phyloP scores from a whole-genome alignment of 2,113 vertebrate genomes.

The Etia nguti region DNA sequence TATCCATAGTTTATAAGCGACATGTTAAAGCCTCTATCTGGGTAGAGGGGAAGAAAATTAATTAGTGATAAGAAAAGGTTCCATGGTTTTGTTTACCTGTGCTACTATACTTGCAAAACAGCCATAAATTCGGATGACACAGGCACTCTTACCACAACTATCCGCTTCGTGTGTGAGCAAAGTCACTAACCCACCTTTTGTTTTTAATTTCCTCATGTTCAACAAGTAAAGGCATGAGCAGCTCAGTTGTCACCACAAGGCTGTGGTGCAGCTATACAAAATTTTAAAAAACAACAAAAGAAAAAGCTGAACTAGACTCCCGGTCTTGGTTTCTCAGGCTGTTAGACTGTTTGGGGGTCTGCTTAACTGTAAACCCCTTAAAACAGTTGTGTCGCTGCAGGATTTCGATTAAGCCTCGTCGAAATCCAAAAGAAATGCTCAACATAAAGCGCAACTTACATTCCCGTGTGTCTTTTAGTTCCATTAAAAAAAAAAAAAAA shows the following conservation, averaged over 20 bases:
- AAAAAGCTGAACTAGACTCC: background rate
- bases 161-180: background rate
- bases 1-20: background rate
- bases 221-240: slow-evolving; percentile 21
- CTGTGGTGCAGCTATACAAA: background rate
- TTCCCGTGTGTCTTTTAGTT: background rate
- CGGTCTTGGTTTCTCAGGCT: background rate
- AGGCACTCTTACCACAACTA: background rate
- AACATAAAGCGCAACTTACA: background rate
- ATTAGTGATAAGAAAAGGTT: background rate
- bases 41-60: background rate
- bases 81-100: background rate
- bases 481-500: background rate
- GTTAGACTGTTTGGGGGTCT: background rate
- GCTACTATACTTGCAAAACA: background rate
- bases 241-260: background rate
- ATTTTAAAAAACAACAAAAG: background rate
- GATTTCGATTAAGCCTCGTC: background rate
- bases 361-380: background rate
- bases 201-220: background rate
- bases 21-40: background rate
- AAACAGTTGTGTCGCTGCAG: background rate
- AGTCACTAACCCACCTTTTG: background rate
- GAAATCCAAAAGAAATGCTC: background rate
- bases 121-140: background rate